phyloP scores from a whole-genome alignment of 2,113 vertebrate species.

The Notiomystis cincta region DNA sequence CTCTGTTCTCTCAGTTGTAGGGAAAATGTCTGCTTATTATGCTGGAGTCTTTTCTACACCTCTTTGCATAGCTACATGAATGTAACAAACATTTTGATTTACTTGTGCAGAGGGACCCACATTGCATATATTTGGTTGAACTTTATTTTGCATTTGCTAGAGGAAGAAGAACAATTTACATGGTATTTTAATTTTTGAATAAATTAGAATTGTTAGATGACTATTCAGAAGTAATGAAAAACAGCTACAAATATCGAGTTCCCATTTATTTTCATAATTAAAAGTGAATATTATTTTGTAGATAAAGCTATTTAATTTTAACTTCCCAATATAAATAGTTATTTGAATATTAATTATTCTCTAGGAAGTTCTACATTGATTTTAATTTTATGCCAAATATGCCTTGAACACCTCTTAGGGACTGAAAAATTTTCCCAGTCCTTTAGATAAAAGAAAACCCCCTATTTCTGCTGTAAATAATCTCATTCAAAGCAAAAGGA shows the following conservation, averaged over 20 bases:
- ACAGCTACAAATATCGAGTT: background rate
- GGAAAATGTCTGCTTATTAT: background rate
- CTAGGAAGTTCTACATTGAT: background rate
- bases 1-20: background rate
- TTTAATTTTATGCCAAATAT: conserved; percentile 5
- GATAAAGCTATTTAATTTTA: conserved; percentile 12
- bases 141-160: background rate
- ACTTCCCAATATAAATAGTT: background rate
- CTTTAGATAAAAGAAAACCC: background rate
- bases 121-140: background rate
- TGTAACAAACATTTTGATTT: background rate
- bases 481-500: background rate
- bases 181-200: background rate
- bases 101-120: background rate
- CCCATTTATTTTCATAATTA: conserved; percentile 31
- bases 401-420: background rate
- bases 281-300: background rate
- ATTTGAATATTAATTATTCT: background rate
- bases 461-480: background rate
- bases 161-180: conserved; percentile 9
- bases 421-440: background rate
- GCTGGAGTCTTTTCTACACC: background rate
- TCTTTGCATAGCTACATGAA: background rate
- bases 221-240: background rate
- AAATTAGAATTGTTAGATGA: background rate